Evolutionary conservation across 2,888 invertebrate species (phyloP).

Genomic region (Erynnis tages): DNA sequence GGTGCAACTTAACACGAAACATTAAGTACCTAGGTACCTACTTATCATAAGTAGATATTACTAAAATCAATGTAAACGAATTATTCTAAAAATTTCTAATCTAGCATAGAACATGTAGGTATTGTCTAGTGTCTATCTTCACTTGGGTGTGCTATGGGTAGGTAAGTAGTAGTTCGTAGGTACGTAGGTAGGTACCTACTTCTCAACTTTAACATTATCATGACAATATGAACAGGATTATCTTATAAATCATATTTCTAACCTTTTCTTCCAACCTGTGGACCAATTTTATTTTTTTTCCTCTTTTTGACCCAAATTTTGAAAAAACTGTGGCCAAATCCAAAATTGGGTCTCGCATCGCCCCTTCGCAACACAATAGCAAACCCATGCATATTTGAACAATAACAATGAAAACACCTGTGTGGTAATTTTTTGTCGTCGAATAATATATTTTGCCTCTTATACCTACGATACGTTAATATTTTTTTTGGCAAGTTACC

Average conservation of each 20-base stretch:
- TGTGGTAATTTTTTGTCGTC: slow-evolving; percentile 40
- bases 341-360: slow-evolving; percentile 43
- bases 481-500: not conserved
- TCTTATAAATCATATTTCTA: not conserved
- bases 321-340: slow-evolving; percentile 31
- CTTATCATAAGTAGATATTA: too few relatives aligned
- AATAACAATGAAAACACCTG: slow-evolving; percentile 62
- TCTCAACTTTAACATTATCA: too few relatives aligned
- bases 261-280: not conserved
- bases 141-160: too few relatives aligned
- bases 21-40: too few relatives aligned
- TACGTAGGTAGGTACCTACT: too few relatives aligned
- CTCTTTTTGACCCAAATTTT: not conserved
- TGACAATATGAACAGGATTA: not conserved
- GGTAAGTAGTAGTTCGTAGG: too few relatives aligned
- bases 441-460: slow-evolving; percentile 20
- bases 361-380: slow-evolving; percentile 44
- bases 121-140: too few relatives aligned
- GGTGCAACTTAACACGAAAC: too few relatives aligned
- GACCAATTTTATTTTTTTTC: not conserved
- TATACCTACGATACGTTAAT: not conserved
- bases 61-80: too few relatives aligned
- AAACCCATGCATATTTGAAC: slow-evolving; percentile 53
- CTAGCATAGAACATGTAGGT: too few relatives aligned
- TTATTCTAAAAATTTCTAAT: too few relatives aligned